Evolutionary conservation across 2,888 invertebrate species (phyloP), one percentile per base, ranked within the genome.

Genomic region (Drosophila nr. perissopoda): DNA sequence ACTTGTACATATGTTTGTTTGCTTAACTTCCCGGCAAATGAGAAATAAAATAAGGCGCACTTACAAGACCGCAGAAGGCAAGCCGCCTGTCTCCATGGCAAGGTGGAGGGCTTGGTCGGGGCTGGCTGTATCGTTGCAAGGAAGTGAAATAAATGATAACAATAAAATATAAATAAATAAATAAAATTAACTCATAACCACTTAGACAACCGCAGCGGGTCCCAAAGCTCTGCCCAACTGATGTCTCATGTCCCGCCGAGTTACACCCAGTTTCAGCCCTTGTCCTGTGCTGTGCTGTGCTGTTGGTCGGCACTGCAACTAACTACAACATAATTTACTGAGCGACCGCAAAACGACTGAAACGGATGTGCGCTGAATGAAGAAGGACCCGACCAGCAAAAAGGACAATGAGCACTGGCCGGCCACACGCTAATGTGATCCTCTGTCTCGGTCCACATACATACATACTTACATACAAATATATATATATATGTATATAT

Each of bases 151-250:
- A 87, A 90, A 87, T 87, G 89, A 87, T 70, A 75, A 87, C 86
- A 89, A 90, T 87, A 90, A 90, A 87, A 90, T 89, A 89, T 87
- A 90, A 90, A 90, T 87, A 87, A 90, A 90, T 87, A 90, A 90
- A 90, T 87, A 87, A 87, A 90, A 90, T 90, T 87, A 87, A 89
- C 89, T 87, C 88, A 90, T 89, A 87, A 87, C 90, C 87, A 90
- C 87, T 90, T 90, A 82, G 85, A 68, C 62, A 70, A 76, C 79
- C 85, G 76, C 73, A 73, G 73, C 66, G 78, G 54, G 70, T 71
- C 63, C 72, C 66, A 61, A 45, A 70, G 66, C 61, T 45, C 34
- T 29, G 45, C 52, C 34, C 59, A 76, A 80, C 80, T 70, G 77
- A 70, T 80, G 77, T 76, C 59, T 42, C 65, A 53, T 48, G 48